Base-by-base conservation (phyloP, 2,797 vertebrate genomes). In the Holocentrus rufus region DNA sequence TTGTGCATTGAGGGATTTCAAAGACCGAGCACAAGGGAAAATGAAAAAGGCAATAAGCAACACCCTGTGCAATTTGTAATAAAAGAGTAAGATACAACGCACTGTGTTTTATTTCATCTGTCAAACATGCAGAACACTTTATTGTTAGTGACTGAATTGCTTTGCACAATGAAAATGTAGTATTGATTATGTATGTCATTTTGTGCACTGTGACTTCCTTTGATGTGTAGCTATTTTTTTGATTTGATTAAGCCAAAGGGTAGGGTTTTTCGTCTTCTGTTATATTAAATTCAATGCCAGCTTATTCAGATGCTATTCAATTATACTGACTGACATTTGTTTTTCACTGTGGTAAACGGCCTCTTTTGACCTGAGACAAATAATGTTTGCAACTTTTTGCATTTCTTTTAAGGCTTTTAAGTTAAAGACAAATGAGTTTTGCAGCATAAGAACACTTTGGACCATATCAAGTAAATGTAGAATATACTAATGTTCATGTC, bases 1-100 rank as follows among this genome's bases (percentile, higher is more conserved):
- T 65, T 50, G 25, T 22, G 57, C 64, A 47, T 10, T 27, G 7
- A 20, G 66, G 50, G 52, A 65, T 76, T 72, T 59, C 23, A 58
- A 31, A 64, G 23, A 23, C 13, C 31, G 5, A 23, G n/a, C 42
- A 50, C n/a, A 10, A 15, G 2, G 18, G 18, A 34, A 22, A 42
- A n/a, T 8, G 7, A 36, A n/a, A 23, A 2, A n/a, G 44, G 20
- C 34, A 14, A 6, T 30, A 27, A 65, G 18, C 52, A 64, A 69
- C 7, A 42, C 7, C 13, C 22, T n/a, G 20, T 36, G 36, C 1
- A 36, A 44, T 23, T 66, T 23, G 22, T 11, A 31, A 22, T 17
- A 61, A 25, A 67, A 6, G 15, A 20, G 11, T n/a, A 46, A 34
- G 13, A 46, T 20, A 65, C 8, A 7, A 25, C 1, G 22, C 25